Evolutionary conservation across 2,888 invertebrate species (phyloP).

Genomic region (Lasius platythorax): DNA sequence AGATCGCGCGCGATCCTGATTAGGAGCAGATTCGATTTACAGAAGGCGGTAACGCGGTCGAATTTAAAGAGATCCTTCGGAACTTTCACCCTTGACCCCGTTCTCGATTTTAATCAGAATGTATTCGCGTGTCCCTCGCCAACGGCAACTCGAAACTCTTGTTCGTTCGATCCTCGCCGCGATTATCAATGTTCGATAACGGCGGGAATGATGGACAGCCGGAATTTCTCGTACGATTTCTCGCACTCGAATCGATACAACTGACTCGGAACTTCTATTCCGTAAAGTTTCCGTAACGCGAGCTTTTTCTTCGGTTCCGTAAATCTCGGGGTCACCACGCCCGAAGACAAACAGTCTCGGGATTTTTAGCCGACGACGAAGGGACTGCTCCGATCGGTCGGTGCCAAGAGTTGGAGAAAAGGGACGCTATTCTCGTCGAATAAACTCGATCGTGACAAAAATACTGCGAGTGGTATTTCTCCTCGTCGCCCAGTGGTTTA

Average conservation of each 20-base stretch:
- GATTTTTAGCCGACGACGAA: constrained; percentile 35
- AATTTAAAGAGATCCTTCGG: constrained; percentile 41
- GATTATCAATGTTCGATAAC: constrained; percentile 63
- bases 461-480: constrained; percentile 21
- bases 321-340: constrained; percentile 33
- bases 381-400: constrained; percentile 19
- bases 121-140: constrained; percentile 44
- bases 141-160: constrained; percentile 17
- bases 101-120: constrained; percentile 27
- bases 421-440: constrained; percentile 33
- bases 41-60: constrained; percentile 29
- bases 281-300: constrained; percentile 15
- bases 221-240: constrained; percentile 56
- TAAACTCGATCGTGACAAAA: constrained; percentile 44
- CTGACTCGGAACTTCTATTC: constrained; percentile 15
- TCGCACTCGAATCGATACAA: constrained; percentile 56
- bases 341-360: constrained; percentile 46
- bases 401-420: constrained; percentile 40
- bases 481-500: not conserved
- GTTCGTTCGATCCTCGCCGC: constrained; percentile 6
- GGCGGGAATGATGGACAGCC: constrained; percentile 26
- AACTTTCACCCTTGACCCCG: constrained; percentile 58
- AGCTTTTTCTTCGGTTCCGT: constrained; percentile 28
- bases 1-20: constrained; percentile 59
- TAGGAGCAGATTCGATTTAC: constrained; percentile 10